Percentiles rank a stretch among this genome's conserved stretches.
phyloP scores from a whole-genome alignment of 2,113 vertebrate genomes.

The Acanthochromis polyacanthus region DNA sequence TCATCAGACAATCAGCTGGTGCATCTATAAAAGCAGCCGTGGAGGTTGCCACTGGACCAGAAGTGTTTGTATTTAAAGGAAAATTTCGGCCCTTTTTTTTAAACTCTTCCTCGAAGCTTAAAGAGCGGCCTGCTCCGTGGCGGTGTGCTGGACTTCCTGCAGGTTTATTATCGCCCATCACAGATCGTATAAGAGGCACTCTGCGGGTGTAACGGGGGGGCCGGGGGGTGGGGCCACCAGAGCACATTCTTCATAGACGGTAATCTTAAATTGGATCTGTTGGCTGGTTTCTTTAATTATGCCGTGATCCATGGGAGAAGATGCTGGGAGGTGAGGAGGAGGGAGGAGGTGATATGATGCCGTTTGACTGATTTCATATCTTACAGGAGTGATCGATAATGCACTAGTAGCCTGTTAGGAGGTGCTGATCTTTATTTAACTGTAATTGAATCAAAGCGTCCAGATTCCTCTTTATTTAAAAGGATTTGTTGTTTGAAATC shows the following conservation, averaged over 20 bases:
- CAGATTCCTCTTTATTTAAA: too few species aligned
- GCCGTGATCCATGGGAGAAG: slow-evolving; percentile 78
- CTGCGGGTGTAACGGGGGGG: slow-evolving; percentile 29
- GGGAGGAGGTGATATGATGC: slow-evolving; percentile 12
- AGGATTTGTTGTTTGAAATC: too few species aligned
- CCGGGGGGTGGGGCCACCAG: background rate
- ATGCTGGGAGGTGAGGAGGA: slow-evolving; percentile 42
- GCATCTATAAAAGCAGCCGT: background rate
- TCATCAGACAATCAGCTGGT: background rate
- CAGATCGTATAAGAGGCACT: slow-evolving; percentile 54
- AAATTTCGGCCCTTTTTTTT: background rate
- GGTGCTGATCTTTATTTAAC: slow-evolving; percentile 4
- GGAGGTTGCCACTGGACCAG: background rate
- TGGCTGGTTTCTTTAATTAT: slow-evolving; percentile 87
- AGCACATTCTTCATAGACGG: slow-evolving; percentile 79
- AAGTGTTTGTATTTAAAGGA: background rate
- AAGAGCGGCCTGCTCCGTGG: background rate
- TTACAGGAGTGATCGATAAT: slow-evolving; percentile 52
- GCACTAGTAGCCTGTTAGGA: background rate
- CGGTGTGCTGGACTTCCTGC: slow-evolving; percentile 20
- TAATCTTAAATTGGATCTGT: slow-evolving; percentile 86
- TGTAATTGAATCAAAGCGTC: slow-evolving; percentile 9
- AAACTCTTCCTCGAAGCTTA: slow-evolving; percentile 12
- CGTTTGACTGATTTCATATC: slow-evolving; percentile 60
- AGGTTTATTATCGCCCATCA: slow-evolving; percentile 63